Conservation (phyloP, 2,113 vertebrate species). For the Apaloderma vittatum region DNA sequence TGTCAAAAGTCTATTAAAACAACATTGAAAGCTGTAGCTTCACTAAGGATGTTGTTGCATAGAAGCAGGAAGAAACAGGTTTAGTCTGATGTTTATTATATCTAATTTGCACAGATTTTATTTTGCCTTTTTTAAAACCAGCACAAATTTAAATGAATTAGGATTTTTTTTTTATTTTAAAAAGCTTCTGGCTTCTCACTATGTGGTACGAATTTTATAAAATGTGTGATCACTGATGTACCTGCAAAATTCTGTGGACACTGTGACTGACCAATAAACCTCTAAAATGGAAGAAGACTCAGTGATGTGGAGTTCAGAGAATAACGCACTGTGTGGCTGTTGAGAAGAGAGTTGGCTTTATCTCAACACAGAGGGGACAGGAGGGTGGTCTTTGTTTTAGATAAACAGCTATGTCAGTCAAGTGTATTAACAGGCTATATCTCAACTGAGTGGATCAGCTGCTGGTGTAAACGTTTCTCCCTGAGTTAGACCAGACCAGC, state of each 20-base stretch:
- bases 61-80: background rate
- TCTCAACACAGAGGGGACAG: background rate
- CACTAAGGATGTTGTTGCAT: background rate
- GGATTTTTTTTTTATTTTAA: background rate
- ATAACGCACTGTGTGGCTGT: background rate
- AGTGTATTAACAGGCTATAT: background rate
- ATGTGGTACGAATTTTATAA: background rate
- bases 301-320: background rate
- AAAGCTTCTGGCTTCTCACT: background rate
- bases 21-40: background rate
- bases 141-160: background rate
- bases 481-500: background rate
- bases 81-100: background rate
- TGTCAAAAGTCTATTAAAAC: background rate
- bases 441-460: background rate
- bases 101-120: background rate
- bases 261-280: background rate
- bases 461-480: background rate
- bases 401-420: background rate
- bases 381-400: background rate
- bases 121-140: background rate
- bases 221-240: background rate
- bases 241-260: background rate
- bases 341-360: background rate
- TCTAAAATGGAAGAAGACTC: background rate